Base-by-base conservation (phyloP, 2,797 vertebrate genomes). In the Sardinella longiceps region DNA sequence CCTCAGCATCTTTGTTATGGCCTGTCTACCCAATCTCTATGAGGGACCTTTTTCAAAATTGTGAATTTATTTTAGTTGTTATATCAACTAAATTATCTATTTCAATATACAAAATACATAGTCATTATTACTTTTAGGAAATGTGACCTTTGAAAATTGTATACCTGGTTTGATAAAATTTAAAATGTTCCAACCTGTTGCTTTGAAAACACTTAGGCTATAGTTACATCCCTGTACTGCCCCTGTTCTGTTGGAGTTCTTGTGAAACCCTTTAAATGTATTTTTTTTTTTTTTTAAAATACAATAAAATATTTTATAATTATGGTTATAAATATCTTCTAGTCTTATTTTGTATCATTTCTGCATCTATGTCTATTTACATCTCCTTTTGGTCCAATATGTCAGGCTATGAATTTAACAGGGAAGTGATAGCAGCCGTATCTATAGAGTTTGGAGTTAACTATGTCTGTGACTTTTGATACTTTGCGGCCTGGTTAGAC, bases 281-380 rank as follows among this genome's bases (percentile, higher is more conserved):
- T 33, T 37, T 33, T 30, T n/a, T 66, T 12, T 10, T 48, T 48
- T 48, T 48, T 10, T n/a, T n/a, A n/a, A 66, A 33, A 74, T 74
- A 33, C 66, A 74, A 74, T 74, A 74, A 74, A 74, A 74, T 37
- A 33, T 74, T 74, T 74, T 74, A 74, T 74, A n/a, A n/a, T n/a
- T n/a, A 74, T 74, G 30, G 5, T 74, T 74, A 30, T 74, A 39
- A 37, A 18, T 20, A 14, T 18, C 66, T 74, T 39, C 15, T 18
- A 30, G 33, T 74, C 66, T 25, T 7, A 60, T 25, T 25, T n/a
- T 60, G 46, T 0, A 5, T 48, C 1, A 48, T 10, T 48, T 12
- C 1, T 48, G 46, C 11, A 14, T 15, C 14, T 51, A 51, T 51
- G 50, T 51, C 43, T 45, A 45, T 45, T 45, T 45, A 45, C n/a